Evolutionary conservation across 2,797 vertebrate genomes (phyloP).

Genomic region (Microctenopoma steveboyesi): DNA sequence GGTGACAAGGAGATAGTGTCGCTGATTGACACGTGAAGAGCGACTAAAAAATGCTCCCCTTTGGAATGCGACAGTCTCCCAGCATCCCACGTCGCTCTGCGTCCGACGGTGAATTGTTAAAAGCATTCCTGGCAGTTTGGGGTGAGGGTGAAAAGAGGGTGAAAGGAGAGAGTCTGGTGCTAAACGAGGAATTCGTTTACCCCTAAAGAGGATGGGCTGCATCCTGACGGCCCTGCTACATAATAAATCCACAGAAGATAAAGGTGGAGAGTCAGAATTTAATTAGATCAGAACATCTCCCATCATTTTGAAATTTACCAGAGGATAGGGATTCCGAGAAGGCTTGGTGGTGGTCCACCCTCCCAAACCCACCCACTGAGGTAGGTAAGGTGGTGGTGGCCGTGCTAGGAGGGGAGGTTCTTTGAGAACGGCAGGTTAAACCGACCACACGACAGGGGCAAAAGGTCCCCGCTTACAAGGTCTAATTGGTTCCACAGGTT

Average conservation of each 20-base stretch:
- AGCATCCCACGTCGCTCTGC: slow-evolving; percentile 72
- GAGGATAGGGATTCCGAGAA: slow-evolving; percentile 55
- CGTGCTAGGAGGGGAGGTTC: slow-evolving; percentile 55
- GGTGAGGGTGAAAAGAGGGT: slow-evolving; percentile 71
- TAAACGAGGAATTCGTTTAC: slow-evolving; percentile 74
- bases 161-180: slow-evolving; percentile 65
- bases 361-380: slow-evolving; percentile 73
- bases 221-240: slow-evolving; percentile 42
- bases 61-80: slow-evolving; percentile 83
- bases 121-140: slow-evolving; percentile 81
- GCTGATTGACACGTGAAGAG: slow-evolving; percentile 84
- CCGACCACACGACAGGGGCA: slow-evolving; percentile 76
- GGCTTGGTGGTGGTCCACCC: slow-evolving; percentile 75
- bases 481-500: slow-evolving; percentile 86
- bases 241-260: slow-evolving; percentile 18
- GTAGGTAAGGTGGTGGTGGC: slow-evolving; percentile 54
- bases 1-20: slow-evolving; percentile 81
- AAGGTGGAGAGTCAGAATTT: background rate
- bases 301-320: slow-evolving; percentile 40
- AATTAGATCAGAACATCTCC: too few relatives aligned
- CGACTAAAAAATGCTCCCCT: slow-evolving; percentile 73
- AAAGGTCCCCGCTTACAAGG: slow-evolving; percentile 68
- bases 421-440: slow-evolving; percentile 75
- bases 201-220: slow-evolving; percentile 59
- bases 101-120: slow-evolving; percentile 79